Percentiles rank a stretch among this genome's conserved stretches.
phyloP scores from a whole-genome alignment of 2,888 invertebrate genomes.

The Lottia scabra region DNA sequence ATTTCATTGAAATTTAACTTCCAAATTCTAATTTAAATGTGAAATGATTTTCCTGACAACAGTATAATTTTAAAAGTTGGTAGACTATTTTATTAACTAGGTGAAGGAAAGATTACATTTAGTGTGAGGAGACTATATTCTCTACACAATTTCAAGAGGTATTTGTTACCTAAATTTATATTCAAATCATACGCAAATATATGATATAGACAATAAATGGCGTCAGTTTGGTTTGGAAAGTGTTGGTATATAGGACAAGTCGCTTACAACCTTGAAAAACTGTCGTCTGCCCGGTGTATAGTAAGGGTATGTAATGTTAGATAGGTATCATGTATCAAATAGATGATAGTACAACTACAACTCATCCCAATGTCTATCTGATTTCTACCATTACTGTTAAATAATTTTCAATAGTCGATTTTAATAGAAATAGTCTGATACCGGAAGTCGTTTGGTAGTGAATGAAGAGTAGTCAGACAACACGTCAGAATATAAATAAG shows the following conservation, averaged over 20 bases:
- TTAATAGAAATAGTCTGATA: background rate
- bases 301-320: too few species aligned
- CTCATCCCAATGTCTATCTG: background rate
- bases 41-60: too few species aligned
- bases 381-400: background rate
- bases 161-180: background rate
- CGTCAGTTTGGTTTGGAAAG: background rate
- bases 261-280: too few species aligned
- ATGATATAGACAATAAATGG: background rate
- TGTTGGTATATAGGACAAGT: background rate
- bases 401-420: background rate
- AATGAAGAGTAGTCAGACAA: background rate
- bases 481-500: background rate
- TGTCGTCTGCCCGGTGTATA: too few species aligned
- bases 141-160: background rate
- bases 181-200: slow-evolving; percentile 1
- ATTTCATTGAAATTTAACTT: too few species aligned
- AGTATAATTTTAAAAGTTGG: too few species aligned
- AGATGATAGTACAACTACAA: too few species aligned
- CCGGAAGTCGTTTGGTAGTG: background rate
- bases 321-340: too few species aligned
- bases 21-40: too few species aligned
- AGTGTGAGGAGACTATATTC: background rate
- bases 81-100: background rate
- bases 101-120: background rate